phyloP scores from a whole-genome alignment of 2,113 vertebrate genomes.

The Gasterosteus nipponicus region DNA sequence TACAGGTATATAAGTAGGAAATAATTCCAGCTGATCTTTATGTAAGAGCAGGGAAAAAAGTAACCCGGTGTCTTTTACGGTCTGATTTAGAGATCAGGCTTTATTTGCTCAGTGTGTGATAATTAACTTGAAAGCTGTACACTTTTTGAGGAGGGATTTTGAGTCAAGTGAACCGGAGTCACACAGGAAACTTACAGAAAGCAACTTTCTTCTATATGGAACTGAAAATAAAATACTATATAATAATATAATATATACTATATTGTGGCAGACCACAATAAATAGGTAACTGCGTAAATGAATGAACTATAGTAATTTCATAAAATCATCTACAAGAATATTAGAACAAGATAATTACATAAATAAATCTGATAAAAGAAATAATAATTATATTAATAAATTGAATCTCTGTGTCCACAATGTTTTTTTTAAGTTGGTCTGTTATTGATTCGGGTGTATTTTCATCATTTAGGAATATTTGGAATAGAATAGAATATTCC shows the following conservation, averaged over 20 bases:
- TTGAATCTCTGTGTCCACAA: not conserved
- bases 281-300: not conserved
- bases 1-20: not conserved
- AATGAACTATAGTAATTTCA: not conserved
- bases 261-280: not conserved
- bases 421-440: too few species aligned
- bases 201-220: not conserved
- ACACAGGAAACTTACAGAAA: not conserved
- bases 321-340: not conserved
- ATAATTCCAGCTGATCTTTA: not conserved
- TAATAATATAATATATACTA: too few species aligned
- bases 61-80: accelerated
- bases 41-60: not conserved
- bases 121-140: conserved; percentile 63
- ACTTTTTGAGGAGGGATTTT: not conserved
- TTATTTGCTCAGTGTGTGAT: conserved; percentile 70
- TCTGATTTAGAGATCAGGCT: not conserved
- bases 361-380: too few species aligned
- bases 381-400: not conserved
- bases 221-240: too few species aligned
- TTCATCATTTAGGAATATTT: too few species aligned
- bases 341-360: not conserved
- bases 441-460: too few species aligned
- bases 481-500: not conserved
- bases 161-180: not conserved